Evolutionary conservation across 2,888 invertebrate genomes (phyloP).

Genomic region (Tillus elongatus): DNA sequence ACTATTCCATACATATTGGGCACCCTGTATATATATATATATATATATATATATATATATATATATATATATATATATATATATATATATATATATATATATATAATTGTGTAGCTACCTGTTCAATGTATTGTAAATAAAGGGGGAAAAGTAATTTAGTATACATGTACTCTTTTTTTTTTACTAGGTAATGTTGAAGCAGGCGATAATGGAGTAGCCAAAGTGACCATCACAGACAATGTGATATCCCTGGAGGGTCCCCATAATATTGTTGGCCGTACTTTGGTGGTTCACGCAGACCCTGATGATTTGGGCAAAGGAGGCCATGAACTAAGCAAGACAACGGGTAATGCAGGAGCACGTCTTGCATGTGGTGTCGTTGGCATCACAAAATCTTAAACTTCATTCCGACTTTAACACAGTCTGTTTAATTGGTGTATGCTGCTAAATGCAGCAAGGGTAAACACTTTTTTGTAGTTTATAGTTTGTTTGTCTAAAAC

Average conservation of each 20-base stretch:
- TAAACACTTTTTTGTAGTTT: no score
- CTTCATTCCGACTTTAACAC: constrained; percentile 23
- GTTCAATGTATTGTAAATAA: no score
- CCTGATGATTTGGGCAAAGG: constrained; percentile 89
- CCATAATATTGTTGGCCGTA: constrained; percentile 74
- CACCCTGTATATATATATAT: no score
- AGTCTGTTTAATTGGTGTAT: no score
- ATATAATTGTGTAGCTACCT: no score
- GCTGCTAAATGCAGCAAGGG: no score
- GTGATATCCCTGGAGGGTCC: constrained; percentile 59
- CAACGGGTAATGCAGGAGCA: constrained; percentile 91
- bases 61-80: no score
- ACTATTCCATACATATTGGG: no score
- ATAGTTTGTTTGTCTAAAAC: no score
- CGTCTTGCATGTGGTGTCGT: constrained; percentile 85
- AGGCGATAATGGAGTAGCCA: constrained; percentile 52
- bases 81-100: no score
- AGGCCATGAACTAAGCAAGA: constrained; percentile 84
- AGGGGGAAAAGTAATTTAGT: no score
- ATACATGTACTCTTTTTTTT: constrained; percentile 14
- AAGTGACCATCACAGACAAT: constrained; percentile 55
- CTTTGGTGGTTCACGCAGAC: constrained; percentile 85
- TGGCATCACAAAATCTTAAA: constrained; percentile 53
- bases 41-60: no score
- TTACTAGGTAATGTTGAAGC: constrained; percentile 70